Evolutionary conservation across 2,888 invertebrate species (phyloP), one percentile per base, ranked within the genome.

Genomic region (Pantelozetes paolii): DNA sequence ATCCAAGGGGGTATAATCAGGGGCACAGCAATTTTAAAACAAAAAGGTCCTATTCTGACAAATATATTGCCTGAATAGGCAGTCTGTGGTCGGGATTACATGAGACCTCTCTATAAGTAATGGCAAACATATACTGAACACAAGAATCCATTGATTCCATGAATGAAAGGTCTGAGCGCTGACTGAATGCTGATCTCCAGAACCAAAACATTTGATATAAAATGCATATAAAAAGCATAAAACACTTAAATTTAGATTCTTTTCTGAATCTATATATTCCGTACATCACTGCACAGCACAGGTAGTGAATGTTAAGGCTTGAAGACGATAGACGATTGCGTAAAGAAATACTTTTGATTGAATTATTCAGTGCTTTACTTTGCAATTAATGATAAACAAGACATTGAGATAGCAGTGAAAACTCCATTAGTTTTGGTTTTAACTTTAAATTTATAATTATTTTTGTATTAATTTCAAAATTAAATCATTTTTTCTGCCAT

Each of bases 311-410:
- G 50, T 50, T 20, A 50, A 45, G 15, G 6, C 36, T 36, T 9
- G 5, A 36, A n/a, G n/a, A n/a, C n/a, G n/a, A n/a, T n/a, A n/a
- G n/a, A n/a, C n/a, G 6, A 8, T 36, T 36, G 36, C 36, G 36
- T 36, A 9, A 36, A 36, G 5, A n/a, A 36, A 36, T 36, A 36
- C 9, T 54, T 15, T 26, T 8, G 23, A 54, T 9, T 26, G 50
- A 54, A 20, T 54, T 23, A 30, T 32, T 62, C 30, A 30, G 62
- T 62, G 62, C 62, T 62, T 62, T 62, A 62, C 62, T 62, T 62
- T 32, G 30, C 32, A 13, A 30, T 62, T n/a, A 62, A 62, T 62
- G 62, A 62, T 62, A 32, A 32, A 26, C 18, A 36, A 59, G 3
- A 26, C 36, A 18, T 62, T 32, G 62, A 62, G 54, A 30, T 32